phyloP scores from a whole-genome alignment of 1,140 invertebrate species.

The Mactra quadrangularis region DNA sequence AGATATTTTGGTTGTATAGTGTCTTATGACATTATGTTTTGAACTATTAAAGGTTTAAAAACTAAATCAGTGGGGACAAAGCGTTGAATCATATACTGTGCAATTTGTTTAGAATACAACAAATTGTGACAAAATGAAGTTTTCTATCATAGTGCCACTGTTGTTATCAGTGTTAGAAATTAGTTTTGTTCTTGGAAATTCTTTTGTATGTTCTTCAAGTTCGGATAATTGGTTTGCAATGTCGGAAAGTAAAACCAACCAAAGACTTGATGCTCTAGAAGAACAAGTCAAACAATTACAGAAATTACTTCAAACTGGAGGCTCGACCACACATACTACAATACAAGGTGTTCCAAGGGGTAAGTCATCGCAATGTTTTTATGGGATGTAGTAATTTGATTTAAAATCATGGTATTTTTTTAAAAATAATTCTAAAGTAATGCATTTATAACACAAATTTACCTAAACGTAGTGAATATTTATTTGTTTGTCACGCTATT shows the following conservation, averaged over 20 bases:
- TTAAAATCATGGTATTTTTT: background rate
- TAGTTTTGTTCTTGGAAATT: too few species aligned
- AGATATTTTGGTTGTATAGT: too few species aligned
- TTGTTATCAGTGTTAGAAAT: too few species aligned
- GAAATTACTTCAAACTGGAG: background rate
- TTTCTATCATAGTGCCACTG: too few species aligned
- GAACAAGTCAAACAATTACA: slow-evolving; percentile 10
- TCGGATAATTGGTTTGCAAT: background rate
- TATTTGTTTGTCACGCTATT: background rate
- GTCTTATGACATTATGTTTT: too few species aligned
- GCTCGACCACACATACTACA: background rate
- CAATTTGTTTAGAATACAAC: too few species aligned
- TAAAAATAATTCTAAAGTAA: background rate
- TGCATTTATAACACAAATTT: background rate
- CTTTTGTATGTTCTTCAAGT: background rate
- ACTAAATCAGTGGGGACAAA: too few species aligned
- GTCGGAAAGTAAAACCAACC: background rate
- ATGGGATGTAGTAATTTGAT: too few species aligned
- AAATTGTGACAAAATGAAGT: too few species aligned
- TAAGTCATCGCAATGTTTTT: background rate
- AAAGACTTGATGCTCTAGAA: background rate
- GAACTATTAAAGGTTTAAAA: too few species aligned
- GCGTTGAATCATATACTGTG: too few species aligned
- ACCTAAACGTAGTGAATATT: background rate
- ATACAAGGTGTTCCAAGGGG: slow-evolving; percentile 31